These are phyloP conservation scores for Cottoperca gobio DNA, from an alignment of 2,797 vertebrate genomes.

Conservation along the genomic window DNA sequence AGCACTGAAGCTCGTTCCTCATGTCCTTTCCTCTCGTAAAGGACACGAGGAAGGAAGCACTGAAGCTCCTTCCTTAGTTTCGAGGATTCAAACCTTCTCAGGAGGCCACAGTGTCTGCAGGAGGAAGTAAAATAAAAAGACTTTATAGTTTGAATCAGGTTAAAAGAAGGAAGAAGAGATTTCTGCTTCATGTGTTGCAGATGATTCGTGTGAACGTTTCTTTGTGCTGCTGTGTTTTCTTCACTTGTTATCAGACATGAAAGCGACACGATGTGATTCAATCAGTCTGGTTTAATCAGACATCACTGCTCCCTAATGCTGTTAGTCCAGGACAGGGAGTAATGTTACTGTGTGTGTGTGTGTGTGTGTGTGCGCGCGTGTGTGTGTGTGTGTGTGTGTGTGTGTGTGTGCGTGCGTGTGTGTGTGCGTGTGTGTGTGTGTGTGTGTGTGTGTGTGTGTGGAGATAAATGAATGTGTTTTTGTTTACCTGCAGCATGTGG, in stretches of 20 bases:
- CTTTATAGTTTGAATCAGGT: too few relatives aligned
- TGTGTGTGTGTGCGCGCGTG: not conserved
- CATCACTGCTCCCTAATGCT: slow-evolving; percentile 50
- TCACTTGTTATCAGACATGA: slow-evolving; percentile 52
- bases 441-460: not conserved
- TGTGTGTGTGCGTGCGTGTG: slow-evolving; percentile 2
- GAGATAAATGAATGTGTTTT: too few relatives aligned
- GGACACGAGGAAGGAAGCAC: too few relatives aligned
- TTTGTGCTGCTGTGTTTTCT: slow-evolving; percentile 17
- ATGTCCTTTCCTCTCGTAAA: too few relatives aligned
- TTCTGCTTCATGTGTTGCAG: too few relatives aligned
- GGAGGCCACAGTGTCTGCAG: too few relatives aligned
- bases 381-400: slow-evolving; percentile 16
- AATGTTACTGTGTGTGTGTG: slow-evolving; percentile 37
- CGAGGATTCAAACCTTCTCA: too few relatives aligned
- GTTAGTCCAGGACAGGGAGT: slow-evolving; percentile 50
- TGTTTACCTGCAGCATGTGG: slow-evolving; percentile 14
- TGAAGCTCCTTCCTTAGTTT: too few relatives aligned
- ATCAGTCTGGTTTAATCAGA: slow-evolving; percentile 66
- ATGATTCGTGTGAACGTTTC: too few relatives aligned
- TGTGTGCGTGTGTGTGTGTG: slow-evolving; percentile 10
- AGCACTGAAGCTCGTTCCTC: too few relatives aligned
- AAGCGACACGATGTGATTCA: slow-evolving; percentile 58
- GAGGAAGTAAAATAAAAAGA: too few relatives aligned
- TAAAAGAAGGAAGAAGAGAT: too few relatives aligned